Evolutionary conservation across 2,888 invertebrate species (phyloP).

Genomic region (Thelaira solivaga): DNA sequence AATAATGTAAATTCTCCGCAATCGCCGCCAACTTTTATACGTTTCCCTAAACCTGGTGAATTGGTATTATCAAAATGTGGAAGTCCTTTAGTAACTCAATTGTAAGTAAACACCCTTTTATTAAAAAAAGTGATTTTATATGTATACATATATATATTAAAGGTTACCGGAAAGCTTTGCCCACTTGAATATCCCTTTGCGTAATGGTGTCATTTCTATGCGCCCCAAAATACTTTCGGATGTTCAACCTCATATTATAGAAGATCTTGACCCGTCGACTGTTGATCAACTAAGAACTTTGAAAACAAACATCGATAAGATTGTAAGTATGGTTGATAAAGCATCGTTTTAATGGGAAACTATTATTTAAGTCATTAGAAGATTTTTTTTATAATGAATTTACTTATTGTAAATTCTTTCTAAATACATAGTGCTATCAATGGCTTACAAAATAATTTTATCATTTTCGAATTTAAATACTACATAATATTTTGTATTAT

Average conservation of each 20-base stretch:
- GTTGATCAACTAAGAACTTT: slow-evolving; percentile 73
- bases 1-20: slow-evolving; percentile 32
- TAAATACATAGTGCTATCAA: background rate
- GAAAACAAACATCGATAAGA: slow-evolving; percentile 74
- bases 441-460: background rate
- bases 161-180: slow-evolving; percentile 74
- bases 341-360: slow-evolving; percentile 28
- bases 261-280: slow-evolving; percentile 72
- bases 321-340: slow-evolving; percentile 71
- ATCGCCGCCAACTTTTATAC: slow-evolving; percentile 73
- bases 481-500: slow-evolving; percentile 17
- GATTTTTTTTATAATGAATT: background rate
- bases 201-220: slow-evolving; percentile 74
- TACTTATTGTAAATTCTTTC: slow-evolving; percentile 11
- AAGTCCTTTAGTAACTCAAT: slow-evolving; percentile 75
- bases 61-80: slow-evolving; percentile 75
- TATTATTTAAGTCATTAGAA: background rate
- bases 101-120: slow-evolving; percentile 68
- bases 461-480: background rate
- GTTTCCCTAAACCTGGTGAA: slow-evolving; percentile 76
- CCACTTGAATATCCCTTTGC: slow-evolving; percentile 76
- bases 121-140: background rate
- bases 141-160: background rate
- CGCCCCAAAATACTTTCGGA: slow-evolving; percentile 73
- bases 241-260: slow-evolving; percentile 70